Evolutionary conservation across 53 echinoderm and acorn worm species (phyloP).

Genomic region (Glandiceps talaboti): DNA sequence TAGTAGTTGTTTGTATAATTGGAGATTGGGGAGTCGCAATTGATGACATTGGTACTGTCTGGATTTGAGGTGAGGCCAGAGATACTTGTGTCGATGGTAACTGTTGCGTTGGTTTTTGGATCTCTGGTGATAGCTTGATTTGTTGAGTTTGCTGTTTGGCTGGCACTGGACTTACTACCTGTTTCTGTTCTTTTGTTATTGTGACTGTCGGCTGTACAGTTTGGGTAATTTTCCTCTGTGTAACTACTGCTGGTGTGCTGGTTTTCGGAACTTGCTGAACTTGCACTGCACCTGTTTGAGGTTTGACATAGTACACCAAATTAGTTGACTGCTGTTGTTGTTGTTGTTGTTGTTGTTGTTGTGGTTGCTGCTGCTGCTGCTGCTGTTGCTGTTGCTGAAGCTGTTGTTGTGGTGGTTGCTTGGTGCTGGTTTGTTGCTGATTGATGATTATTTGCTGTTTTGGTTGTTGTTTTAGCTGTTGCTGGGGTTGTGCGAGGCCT

Average conservation of each 20-base stretch:
- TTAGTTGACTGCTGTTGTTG: background rate
- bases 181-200: background rate
- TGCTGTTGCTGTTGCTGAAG: too few relatives aligned
- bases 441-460: too few relatives aligned
- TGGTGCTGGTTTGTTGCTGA: too few relatives aligned
- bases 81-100: background rate
- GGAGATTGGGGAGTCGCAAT: background rate
- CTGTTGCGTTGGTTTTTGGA: background rate
- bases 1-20: background rate
- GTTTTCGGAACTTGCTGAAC: background rate
- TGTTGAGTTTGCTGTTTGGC: background rate
- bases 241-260: background rate
- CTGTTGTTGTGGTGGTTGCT: too few relatives aligned
- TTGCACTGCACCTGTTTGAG: background rate
- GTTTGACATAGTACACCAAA: background rate
- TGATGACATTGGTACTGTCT: background rate
- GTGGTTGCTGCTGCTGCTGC: background rate
- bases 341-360: background rate
- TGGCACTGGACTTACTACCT: background rate
- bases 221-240: background rate
- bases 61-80: background rate
- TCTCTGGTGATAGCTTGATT: background rate
- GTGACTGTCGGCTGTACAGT: background rate
- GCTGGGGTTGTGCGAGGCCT: background rate
- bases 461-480: background rate